These are phyloP conservation scores for Onthophagus sagittarius DNA, from an alignment of 2,888 invertebrate genomes.

Conservation along the genomic window DNA sequence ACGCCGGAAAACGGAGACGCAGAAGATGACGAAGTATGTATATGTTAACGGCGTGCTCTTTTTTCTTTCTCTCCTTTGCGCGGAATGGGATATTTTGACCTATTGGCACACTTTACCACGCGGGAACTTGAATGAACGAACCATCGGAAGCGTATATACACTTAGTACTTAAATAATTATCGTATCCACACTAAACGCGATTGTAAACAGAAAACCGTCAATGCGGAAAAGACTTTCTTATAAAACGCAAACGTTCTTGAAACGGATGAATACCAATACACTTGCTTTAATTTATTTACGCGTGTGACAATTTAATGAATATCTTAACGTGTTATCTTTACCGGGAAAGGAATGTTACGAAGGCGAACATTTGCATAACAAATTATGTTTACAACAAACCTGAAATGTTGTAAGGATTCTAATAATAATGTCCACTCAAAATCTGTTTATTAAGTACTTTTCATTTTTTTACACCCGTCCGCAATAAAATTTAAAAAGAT, in stretches of 20 bases:
- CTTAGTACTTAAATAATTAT: neutral
- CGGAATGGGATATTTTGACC: neutral
- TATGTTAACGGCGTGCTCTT: neutral
- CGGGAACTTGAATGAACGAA: neutral
- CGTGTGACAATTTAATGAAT: neutral
- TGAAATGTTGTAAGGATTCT: neutral
- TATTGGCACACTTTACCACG: neutral
- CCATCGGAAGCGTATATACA: neutral
- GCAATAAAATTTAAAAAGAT: neutral
- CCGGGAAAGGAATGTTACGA: neutral
- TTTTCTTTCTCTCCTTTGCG: neutral
- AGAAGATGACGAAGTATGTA: conserved; percentile 22
- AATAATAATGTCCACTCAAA: neutral
- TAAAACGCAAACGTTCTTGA: neutral
- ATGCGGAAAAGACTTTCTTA: neutral
- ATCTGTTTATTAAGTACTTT: too few relatives aligned
- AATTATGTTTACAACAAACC: neutral
- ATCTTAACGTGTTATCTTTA: neutral
- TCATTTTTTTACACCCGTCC: too few relatives aligned
- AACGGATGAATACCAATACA: neutral
- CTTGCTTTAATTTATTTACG: neutral
- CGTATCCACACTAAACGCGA: neutral
- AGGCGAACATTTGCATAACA: neutral
- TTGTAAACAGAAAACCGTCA: neutral
- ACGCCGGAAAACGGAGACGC: conserved; percentile 34